A percentile compares a stretch with the other conserved stretches of the same genome.
Conservation (phyloP, 2,888 invertebrate species). For the Acronicta aceris region DNA sequence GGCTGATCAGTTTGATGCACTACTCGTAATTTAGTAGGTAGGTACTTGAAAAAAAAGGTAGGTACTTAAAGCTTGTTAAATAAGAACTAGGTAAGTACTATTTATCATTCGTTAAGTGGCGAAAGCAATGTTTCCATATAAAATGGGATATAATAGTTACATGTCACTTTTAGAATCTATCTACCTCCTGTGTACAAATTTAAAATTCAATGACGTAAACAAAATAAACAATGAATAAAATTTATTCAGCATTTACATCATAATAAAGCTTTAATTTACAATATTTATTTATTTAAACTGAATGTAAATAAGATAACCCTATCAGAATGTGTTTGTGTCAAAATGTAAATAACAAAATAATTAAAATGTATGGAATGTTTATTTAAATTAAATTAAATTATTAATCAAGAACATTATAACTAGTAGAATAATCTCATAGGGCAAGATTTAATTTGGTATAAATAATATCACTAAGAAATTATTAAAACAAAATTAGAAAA, state of each 20-base stretch:
- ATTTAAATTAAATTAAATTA: slow-evolving; percentile 17
- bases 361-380: slow-evolving; percentile 47
- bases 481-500: slow-evolving; percentile 30
- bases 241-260: slow-evolving; percentile 63
- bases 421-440: slow-evolving; percentile 52
- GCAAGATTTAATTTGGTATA: slow-evolving; percentile 60
- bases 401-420: slow-evolving; percentile 29
- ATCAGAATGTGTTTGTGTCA: slow-evolving; percentile 6
- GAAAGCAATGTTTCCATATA: no score
- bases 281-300: slow-evolving; percentile 26
- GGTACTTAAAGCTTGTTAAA: no score
- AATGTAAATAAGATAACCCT: slow-evolving; percentile 3
- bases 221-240: slow-evolving; percentile 64
- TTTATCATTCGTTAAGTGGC: no score
- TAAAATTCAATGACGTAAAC: slow-evolving; percentile 22
- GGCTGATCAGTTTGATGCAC: no score
- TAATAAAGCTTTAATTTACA: slow-evolving; percentile 24
- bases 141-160: no score
- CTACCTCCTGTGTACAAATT: no score
- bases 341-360: slow-evolving; percentile 18
- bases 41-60: no score
- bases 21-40: no score
- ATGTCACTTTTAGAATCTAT: no score
- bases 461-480: slow-evolving; percentile 49
- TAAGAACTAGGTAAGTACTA: no score